phyloP scores from a whole-genome alignment of 2,888 invertebrate genomes.

The Tigriopus californicus region DNA sequence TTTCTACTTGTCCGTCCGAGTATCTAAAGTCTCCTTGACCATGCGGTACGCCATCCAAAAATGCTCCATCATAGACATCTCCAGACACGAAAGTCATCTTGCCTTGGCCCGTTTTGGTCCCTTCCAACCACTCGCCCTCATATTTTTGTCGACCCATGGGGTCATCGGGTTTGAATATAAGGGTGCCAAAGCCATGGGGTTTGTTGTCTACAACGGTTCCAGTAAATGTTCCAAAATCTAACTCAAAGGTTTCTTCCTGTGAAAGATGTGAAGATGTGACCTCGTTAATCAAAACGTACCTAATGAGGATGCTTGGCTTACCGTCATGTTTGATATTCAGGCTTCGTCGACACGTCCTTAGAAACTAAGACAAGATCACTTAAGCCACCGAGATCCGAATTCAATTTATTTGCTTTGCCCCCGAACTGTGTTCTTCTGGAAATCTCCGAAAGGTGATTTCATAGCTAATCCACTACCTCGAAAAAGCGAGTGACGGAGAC shows the following conservation, averaged over 20 bases:
- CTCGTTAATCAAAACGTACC: no score
- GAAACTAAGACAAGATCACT: no score
- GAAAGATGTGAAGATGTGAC: neutral
- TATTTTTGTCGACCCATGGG: neutral
- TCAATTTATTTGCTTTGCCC: no score
- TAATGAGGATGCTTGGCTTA: no score
- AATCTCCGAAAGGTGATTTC: no score
- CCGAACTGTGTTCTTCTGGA: no score
- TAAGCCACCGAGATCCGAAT: no score
- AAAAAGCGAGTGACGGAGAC: no score
- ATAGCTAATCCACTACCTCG: no score
- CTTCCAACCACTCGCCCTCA: neutral
- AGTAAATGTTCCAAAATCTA: neutral
- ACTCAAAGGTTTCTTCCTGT: neutral
- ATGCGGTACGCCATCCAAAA: slow-evolving; percentile 6
- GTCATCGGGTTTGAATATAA: neutral
- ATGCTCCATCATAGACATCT: slow-evolving; percentile 1
- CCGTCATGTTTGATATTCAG: no score
- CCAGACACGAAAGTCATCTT: neutral
- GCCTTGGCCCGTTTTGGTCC: neutral
- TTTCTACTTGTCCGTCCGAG: neutral
- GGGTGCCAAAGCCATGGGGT: neutral
- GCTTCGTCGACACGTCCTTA: no score
- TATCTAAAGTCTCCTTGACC: neutral
- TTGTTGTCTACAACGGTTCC: neutral